Evolutionary conservation across 2,888 invertebrate species (phyloP), one percentile per base, ranked within the genome.

Genomic region (Dasypolia templi): DNA sequence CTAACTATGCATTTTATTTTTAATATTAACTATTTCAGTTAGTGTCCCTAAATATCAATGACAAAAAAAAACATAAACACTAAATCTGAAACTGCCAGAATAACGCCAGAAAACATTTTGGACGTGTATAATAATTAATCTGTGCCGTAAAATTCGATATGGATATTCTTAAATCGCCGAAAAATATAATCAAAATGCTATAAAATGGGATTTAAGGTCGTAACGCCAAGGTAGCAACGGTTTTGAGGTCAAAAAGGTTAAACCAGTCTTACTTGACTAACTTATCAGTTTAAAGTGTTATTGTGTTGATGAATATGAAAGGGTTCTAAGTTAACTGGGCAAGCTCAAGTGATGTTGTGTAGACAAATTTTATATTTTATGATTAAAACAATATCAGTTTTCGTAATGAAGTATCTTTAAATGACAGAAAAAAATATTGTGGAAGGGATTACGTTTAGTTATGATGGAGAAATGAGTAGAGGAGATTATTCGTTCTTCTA

Each of bases 231-330:
- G 88, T 72, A 83, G 80, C 86, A 70, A 80, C 76, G 65, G 71
- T 39, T 83, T 75, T 79, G 65, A 85, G 87, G 88, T 87, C 85
- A 83, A 82, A 81, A 82, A 86, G 87, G 86, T 85, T 74, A 72
- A 61, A 66, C 88, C 77, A 81, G 46, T 35, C 17, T 82, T 51
- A 59, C 42, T 72, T 78, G 63, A 79, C 3, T 75, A n/a, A 11
- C 29, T 26, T n/a, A 32, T 35, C 22, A 69, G 7, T 44, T 32
- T 29, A 1, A 67, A 39, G 9, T 70, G 61, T 67, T 75, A 66
- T 82, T 79, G 76, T 82, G 29, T 72, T 32, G 62, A 63, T 62
- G 9, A 42, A 70, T 19, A 42, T 6, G 12, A 5, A 64, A 29
- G 46, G 79, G 32, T 80, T n/a, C 71, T 56, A 58, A 39, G 46